phyloP scores from a whole-genome alignment of 2,888 invertebrate species.

The Nipponacmea schrenckii region DNA sequence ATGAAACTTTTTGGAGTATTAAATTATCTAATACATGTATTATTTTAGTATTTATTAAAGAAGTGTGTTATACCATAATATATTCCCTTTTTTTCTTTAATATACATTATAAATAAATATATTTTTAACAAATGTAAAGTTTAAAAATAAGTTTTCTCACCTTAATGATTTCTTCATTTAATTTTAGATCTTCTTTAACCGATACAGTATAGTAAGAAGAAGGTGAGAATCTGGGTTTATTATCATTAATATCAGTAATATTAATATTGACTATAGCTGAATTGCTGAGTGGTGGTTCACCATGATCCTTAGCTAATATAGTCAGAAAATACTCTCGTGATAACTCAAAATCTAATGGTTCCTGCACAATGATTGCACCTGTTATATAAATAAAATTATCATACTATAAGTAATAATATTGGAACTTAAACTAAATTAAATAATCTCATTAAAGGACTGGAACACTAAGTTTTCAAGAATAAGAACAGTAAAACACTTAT shows the following conservation, averaged over 20 bases:
- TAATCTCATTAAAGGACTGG: background rate
- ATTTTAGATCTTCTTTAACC: conserved; percentile 79
- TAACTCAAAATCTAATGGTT: conserved; percentile 87
- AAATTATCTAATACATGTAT: no score
- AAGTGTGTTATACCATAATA: no score
- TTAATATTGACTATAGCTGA: conserved; percentile 88
- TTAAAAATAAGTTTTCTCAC: conserved; percentile 70
- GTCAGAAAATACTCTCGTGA: conserved; percentile 87
- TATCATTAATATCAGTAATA: conserved; percentile 64
- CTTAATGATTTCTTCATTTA: conserved; percentile 77
- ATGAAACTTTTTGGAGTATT: no score
- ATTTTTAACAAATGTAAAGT: no score
- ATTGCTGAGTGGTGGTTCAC: conserved; percentile 87
- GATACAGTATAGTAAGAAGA: conserved; percentile 44
- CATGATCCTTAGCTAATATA: conserved; percentile 90
- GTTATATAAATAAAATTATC: conserved; percentile 16
- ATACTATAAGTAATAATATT: background rate
- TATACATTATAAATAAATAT: no score
- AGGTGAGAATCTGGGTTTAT: conserved; percentile 59
- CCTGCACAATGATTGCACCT: conserved; percentile 82
- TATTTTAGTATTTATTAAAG: no score
- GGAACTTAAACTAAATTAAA: background rate
- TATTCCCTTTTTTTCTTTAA: no score
- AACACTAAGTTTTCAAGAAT: no score
- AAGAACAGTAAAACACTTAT: background rate